These are phyloP conservation scores for Puffinus mauretanicus DNA, from an alignment of 2,113 vertebrate species.

Conservation along the genomic window DNA sequence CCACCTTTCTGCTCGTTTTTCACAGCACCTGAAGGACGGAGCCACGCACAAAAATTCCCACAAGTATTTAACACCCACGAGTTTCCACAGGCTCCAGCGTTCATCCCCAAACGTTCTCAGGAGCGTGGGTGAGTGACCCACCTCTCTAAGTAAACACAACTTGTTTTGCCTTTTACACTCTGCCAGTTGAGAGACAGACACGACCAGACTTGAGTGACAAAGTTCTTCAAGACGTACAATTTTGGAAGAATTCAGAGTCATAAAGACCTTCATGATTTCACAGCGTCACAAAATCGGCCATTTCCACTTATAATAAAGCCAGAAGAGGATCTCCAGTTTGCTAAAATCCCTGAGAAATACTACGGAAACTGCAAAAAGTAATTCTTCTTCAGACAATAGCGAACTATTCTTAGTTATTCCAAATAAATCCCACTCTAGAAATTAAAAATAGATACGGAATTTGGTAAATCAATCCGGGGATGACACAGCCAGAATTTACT, in stretches of 20 bases:
- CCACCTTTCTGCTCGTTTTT: background rate
- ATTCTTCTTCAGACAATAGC: background rate
- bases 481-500: background rate
- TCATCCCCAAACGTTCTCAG: background rate
- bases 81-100: accelerated
- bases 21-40: background rate
- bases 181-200: background rate
- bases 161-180: background rate
- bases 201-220: accelerated
- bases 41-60: background rate
- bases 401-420: background rate
- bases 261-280: background rate
- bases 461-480: background rate
- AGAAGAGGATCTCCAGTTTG: background rate
- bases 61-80: background rate
- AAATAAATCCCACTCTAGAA: background rate
- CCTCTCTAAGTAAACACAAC: background rate
- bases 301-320: background rate
- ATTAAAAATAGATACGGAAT: background rate
- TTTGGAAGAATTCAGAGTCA: background rate
- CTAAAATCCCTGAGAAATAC: background rate
- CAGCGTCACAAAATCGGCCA: background rate
- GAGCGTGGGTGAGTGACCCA: background rate
- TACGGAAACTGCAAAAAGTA: background rate
- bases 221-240: background rate